A percentile compares a stretch with the other conserved stretches of the same genome.
phyloP scores from a whole-genome alignment of 2,113 vertebrate species.

The Tachycineta bicolor region DNA sequence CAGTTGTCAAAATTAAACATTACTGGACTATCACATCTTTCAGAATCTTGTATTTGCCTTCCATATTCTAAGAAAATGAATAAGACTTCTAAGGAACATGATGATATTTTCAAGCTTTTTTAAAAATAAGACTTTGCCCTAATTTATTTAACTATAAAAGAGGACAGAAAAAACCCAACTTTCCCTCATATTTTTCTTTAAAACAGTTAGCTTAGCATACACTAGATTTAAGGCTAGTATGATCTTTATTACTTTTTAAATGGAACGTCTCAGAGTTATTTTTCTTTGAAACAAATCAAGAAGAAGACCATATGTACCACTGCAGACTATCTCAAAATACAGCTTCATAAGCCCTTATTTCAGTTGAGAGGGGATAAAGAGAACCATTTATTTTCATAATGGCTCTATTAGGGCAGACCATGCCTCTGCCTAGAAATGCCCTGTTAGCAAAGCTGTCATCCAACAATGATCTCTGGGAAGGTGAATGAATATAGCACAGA shows the following conservation, averaged over 20 bases:
- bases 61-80: not conserved
- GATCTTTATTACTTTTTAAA: conserved; percentile 52
- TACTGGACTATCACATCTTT: not conserved
- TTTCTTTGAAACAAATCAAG: conserved; percentile 53
- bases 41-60: not conserved
- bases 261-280: conserved; percentile 32
- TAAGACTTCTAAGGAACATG: not conserved
- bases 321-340: conserved; percentile 57
- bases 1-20: not conserved
- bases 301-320: not conserved
- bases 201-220: not conserved
- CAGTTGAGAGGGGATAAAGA: conserved; percentile 65
- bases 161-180: not conserved
- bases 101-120: not conserved
- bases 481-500: conserved; percentile 51
- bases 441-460: conserved; percentile 78
- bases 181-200: not conserved
- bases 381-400: conserved; percentile 76
- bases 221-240: not conserved
- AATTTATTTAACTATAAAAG: conserved; percentile 3
- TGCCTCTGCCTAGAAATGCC: conserved; percentile 68
- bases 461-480: conserved; percentile 49
- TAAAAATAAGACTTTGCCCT: not conserved
- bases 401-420: conserved; percentile 67
- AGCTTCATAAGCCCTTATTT: conserved; percentile 64